Evolutionary conservation across 2,797 vertebrate species (phyloP).

Genomic region (Melanotaenia trifasciata): DNA sequence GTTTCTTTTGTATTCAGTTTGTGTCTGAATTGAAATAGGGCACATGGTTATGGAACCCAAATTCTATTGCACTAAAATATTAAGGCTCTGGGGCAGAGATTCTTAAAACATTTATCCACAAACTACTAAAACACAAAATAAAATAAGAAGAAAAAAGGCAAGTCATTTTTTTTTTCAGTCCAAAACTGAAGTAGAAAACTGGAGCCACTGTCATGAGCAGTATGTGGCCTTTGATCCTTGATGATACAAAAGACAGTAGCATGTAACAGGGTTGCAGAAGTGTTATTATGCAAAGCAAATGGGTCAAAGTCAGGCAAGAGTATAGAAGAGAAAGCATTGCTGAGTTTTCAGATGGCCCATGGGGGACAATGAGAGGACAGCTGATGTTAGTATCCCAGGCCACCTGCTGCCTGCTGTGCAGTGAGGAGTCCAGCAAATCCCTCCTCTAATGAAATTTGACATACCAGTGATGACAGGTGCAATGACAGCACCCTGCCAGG

Average conservation of each 20-base stretch:
- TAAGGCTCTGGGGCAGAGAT: not conserved
- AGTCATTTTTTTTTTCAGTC: not conserved
- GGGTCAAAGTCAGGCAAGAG: conserved; percentile 48
- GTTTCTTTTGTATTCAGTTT: conserved; percentile 29
- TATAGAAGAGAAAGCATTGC: conserved; percentile 43
- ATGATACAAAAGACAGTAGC: conserved; percentile 48
- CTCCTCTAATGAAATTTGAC: conserved; percentile 80
- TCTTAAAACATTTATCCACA: conserved; percentile 17
- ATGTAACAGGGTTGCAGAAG: conserved; percentile 46
- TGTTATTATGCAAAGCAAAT: conserved; percentile 66
- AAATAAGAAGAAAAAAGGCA: not conserved
- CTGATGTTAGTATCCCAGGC: conserved; percentile 68
- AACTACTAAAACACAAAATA: not conserved
- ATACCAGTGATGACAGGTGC: conserved; percentile 79
- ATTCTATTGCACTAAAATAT: conserved; percentile 11
- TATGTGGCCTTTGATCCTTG: conserved; percentile 41
- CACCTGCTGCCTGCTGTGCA: conserved; percentile 76
- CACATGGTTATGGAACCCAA: conserved; percentile 14
- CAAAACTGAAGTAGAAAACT: not conserved
- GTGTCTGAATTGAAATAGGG: conserved; percentile 29
- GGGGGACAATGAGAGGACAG: conserved; percentile 59
- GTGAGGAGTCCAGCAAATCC: conserved; percentile 54
- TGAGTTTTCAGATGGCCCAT: conserved; percentile 51
- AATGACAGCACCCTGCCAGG: conserved; percentile 69
- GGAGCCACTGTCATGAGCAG: conserved; percentile 37